Base-by-base conservation (phyloP, 2,113 vertebrate species). In the Irena cyanogastra region DNA sequence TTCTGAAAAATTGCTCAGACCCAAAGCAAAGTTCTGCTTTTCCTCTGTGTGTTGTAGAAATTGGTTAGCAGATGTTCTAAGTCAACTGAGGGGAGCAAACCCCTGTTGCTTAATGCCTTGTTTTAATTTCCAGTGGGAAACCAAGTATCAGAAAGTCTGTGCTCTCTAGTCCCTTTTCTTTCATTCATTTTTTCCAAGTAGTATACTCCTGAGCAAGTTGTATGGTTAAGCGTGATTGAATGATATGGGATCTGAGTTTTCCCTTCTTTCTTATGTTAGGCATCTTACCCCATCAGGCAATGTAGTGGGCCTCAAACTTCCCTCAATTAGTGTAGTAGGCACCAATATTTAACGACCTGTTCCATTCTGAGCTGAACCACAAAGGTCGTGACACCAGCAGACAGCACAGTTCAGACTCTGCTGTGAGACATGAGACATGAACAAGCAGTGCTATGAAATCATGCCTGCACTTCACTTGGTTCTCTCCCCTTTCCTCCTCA, bases 111-210 rank as follows among this genome's bases (percentile, higher is more conserved):
- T 94, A 94, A 79, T 92, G 97, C 95, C 97, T 98, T 97, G 92
- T 96, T 98, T 97, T 95, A 96, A 97, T 97, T 98, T 98, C 97
- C 96, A 98, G 83, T 52, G 66, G 95, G 96, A 98, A 98, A 97
- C 63, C n/a, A 95, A 92, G 82, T 94, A 93, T 94, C 96, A 96
- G 83, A 91, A 97, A 97, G 94, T 86, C 75, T 65, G 26, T 91
- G 63, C 22, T 90, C 76, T 79, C 35, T 61, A 76, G 33, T 61
- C 30, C 15, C 39, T 82, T 94, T 91, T 79, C 72, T 93, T 94
- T 90, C 80, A 83, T 61, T 92, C 86, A 87, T 37, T 61, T 78
- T 63, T 89, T 89, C 66, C 7, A 5, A 64, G 31, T 28, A 74
- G 37, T 63, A 50, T 31, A 9, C n/a, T 86, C 26, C 39, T 68